Evolutionary conservation across 2,888 invertebrate genomes (phyloP).

Genomic region (Neoscelio sp.): DNA sequence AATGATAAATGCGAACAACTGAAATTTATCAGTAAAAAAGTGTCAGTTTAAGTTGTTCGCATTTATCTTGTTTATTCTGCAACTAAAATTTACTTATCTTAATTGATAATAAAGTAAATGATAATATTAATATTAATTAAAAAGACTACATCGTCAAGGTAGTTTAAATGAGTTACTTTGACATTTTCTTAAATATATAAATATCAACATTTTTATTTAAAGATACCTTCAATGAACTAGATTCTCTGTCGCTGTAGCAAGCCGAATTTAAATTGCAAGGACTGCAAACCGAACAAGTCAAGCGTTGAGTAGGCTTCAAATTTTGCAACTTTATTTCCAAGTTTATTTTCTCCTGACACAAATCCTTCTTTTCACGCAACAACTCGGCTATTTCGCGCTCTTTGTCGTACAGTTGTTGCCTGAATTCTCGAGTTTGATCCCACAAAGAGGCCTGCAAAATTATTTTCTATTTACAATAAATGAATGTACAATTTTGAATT

Average conservation of each 20-base stretch:
- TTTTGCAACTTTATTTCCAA: conserved; percentile 82
- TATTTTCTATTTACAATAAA: conserved; percentile 25
- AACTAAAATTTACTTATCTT: too few relatives aligned
- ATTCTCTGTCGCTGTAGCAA: conserved; percentile 61
- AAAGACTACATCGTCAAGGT: too few relatives aligned
- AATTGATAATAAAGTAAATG: too few relatives aligned
- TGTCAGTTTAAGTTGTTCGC: too few relatives aligned
- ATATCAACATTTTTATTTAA: conserved; percentile 5
- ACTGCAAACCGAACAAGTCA: conserved; percentile 71
- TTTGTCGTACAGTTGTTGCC: conserved; percentile 81
- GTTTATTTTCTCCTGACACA: conserved; percentile 82
- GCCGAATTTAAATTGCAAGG: conserved; percentile 62
- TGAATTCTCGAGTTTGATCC: conserved; percentile 76
- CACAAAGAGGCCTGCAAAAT: conserved; percentile 68
- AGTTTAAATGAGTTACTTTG: too few relatives aligned
- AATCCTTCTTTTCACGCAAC: conserved; percentile 82
- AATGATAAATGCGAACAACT: too few relatives aligned
- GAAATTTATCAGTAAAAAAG: not conserved
- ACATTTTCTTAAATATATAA: too few relatives aligned
- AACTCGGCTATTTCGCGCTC: conserved; percentile 81
- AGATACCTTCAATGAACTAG: conserved; percentile 65
- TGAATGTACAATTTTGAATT: too few relatives aligned
- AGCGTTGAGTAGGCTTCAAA: conserved; percentile 70
- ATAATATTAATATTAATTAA: conserved; percentile 2
- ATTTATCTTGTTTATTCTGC: too few relatives aligned